Evolutionary conservation across 2,797 vertebrate genomes (phyloP), one percentile per base, ranked within the genome.

Genomic region (Champsocephalus esox): DNA sequence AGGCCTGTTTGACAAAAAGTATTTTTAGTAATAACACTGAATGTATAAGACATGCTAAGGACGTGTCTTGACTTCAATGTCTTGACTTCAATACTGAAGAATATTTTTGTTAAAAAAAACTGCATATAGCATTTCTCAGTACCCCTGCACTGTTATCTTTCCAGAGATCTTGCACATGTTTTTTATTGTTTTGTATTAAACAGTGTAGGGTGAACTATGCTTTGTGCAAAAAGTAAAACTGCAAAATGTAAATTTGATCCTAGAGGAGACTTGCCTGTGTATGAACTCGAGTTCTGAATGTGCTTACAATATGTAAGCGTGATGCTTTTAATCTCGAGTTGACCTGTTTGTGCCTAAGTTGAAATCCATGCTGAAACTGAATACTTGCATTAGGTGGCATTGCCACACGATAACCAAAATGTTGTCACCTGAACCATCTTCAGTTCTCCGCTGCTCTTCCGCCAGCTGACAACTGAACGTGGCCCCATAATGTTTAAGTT

Each of bases 21-120:
- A 95, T 99, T 98, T 97, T 99, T 99, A 98, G 96, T 98, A 98
- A 95, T 92, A 96, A 97, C 96, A 96, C 94, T 97, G 96, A 99
- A 97, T 98, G 96, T 98, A 96, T 96, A 87, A 95, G 94, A 96
- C 94, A 90, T 92, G 93, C 88, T 84, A 89, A 93, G 82, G 85
- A 91, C 88, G 62, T 96, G 96, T 94, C 95, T 95, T 93, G 78
- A 94, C 93, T 94, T 93, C 92, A 94, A 92, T 93, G 96, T 94
- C 95, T 95, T 93, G 79, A 94, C 93, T 95, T 94, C 92, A 95
- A 94, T 93, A 83, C 92, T 93, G 93, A 95, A 93, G 88, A 94
- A 93, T 94, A 95, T 96, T 96, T 97, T 96, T 94, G 95, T 96
- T 92, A 93, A 90, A 85, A 90, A 90, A 93, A 87, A 68, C 87